Evolutionary conservation across 2,113 vertebrate species (phyloP).

Genomic region (Pangasianodon hypophthalmus): DNA sequence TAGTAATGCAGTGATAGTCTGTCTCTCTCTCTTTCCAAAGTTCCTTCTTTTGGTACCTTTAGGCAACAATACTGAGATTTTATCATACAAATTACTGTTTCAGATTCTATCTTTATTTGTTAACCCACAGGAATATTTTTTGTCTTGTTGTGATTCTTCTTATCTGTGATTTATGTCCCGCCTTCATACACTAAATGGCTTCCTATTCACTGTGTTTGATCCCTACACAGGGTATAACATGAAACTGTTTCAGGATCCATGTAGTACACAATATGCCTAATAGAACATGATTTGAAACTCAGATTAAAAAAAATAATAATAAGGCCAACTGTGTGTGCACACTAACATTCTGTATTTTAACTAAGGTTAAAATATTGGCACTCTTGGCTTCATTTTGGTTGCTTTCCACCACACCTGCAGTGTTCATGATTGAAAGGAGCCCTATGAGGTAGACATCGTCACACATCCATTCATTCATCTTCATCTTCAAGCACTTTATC

Average conservation of each 20-base stretch:
- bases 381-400: no score
- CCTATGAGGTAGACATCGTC: no score
- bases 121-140: neutral
- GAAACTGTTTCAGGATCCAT: neutral
- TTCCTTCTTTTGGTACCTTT: no score
- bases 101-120: neutral
- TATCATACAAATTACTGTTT: neutral
- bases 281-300: no score
- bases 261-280: neutral
- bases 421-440: no score
- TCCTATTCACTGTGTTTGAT: neutral
- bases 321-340: no score
- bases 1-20: neutral
- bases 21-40: neutral
- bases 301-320: no score
- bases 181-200: neutral
- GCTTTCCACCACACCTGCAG: no score
- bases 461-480: no score
- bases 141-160: neutral
- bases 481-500: no score
- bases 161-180: neutral
- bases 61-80: neutral
- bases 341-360: no score
- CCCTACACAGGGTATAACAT: neutral
- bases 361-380: no score